phyloP scores from a whole-genome alignment of 2,113 vertebrate genomes.

The Lonchura striata region DNA sequence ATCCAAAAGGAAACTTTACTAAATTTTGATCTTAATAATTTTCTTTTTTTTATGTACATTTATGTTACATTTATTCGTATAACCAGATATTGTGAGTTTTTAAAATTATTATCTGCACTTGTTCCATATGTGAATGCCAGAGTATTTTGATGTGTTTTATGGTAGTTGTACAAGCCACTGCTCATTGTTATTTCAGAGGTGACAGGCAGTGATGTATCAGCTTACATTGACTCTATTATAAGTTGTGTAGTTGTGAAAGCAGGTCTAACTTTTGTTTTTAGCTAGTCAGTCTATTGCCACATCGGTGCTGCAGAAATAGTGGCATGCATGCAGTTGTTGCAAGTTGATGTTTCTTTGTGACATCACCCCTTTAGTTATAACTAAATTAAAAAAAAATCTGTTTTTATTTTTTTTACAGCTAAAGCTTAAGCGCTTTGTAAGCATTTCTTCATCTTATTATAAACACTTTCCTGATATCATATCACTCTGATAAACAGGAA shows the following conservation, averaged over 20 bases:
- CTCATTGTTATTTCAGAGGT: neutral
- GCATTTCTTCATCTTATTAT: neutral
- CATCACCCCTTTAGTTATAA: neutral
- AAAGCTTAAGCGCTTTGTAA: neutral
- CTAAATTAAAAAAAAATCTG: neutral
- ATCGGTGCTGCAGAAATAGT: neutral
- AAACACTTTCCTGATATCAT: neutral
- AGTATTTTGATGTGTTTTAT: neutral
- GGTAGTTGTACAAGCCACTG: neutral
- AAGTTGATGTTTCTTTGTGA: neutral
- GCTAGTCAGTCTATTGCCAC: neutral
- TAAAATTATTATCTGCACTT: neutral
- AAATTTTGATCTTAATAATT: neutral
- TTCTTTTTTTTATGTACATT: neutral
- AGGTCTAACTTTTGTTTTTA: neutral
- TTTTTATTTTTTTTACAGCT: neutral
- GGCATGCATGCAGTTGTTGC: neutral
- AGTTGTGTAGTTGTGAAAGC: neutral
- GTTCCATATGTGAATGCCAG: neutral
- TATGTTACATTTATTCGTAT: neutral
- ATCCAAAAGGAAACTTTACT: neutral
- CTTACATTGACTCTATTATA: neutral
- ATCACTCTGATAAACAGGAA: neutral
- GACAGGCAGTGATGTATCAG: neutral
- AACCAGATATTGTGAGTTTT: neutral